phyloP scores from a whole-genome alignment of 2,888 invertebrate species.

The Leptinotarsa peninsularis region DNA sequence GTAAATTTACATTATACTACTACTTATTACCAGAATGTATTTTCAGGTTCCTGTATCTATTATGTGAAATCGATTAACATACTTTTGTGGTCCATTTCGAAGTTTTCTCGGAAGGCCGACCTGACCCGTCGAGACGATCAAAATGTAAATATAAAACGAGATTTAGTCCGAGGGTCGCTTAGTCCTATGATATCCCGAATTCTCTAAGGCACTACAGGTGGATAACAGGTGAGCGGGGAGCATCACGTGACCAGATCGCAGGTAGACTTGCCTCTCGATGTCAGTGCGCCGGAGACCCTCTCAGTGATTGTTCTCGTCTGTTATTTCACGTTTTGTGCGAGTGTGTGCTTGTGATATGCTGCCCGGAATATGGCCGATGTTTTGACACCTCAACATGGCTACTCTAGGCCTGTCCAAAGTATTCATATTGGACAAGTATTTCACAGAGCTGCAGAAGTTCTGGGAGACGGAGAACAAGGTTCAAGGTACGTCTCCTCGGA shows the following conservation, averaged over 20 bases:
- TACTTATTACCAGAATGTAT: too few species aligned
- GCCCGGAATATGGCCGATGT: slow-evolving; percentile 59
- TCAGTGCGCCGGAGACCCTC: slow-evolving; percentile 52
- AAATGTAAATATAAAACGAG: slow-evolving; percentile 44
- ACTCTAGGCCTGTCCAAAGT: slow-evolving; percentile 96
- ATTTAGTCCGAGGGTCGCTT: slow-evolving; percentile 33
- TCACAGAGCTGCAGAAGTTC: slow-evolving; percentile 95
- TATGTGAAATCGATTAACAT: slow-evolving; percentile 15
- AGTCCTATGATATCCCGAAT: slow-evolving; percentile 49
- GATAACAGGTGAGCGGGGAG: slow-evolving; percentile 62
- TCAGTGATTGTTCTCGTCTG: slow-evolving; percentile 48
- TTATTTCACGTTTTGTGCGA: slow-evolving; percentile 37
- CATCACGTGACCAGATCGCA: slow-evolving; percentile 60
- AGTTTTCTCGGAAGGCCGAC: background rate
- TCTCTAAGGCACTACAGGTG: slow-evolving; percentile 48
- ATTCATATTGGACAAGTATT: slow-evolving; percentile 97
- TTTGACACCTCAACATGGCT: slow-evolving; percentile 77
- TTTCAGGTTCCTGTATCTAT: background rate
- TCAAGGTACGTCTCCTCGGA: slow-evolving; percentile 78
- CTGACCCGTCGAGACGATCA: slow-evolving; percentile 40
- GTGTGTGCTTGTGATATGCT: slow-evolving; percentile 51
- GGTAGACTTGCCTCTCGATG: slow-evolving; percentile 54
- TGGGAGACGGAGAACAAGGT: slow-evolving; percentile 97
- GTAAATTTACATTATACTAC: too few species aligned
- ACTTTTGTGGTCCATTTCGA: slow-evolving; percentile 13